Evolutionary conservation across 2,888 invertebrate species (phyloP).

Genomic region (Drosophila recens): DNA sequence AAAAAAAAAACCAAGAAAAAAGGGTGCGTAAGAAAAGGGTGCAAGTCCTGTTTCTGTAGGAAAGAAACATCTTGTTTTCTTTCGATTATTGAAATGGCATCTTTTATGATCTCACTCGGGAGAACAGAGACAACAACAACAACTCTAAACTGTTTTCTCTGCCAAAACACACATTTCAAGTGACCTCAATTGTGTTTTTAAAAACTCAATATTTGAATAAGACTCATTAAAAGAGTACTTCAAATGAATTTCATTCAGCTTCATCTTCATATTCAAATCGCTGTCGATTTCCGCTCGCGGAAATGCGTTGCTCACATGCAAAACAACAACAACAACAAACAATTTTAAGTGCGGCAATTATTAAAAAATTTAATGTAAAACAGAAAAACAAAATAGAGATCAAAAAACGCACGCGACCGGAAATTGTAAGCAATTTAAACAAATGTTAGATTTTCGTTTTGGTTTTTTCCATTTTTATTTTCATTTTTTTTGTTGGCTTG

Average conservation of each 20-base stretch:
- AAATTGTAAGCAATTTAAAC: conserved; percentile 79
- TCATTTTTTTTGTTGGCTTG: conserved; percentile 17
- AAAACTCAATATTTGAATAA: conserved; percentile 63
- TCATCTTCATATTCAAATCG: conserved; percentile 81
- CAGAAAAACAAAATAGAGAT: conserved; percentile 31
- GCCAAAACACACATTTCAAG: conserved; percentile 27
- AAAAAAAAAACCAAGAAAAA: conserved; percentile 23
- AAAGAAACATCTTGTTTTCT: conserved; percentile 80
- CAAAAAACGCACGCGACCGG: conserved; percentile 80
- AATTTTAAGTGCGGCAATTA: conserved; percentile 72
- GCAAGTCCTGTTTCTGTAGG: conserved; percentile 57
- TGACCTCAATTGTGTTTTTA: conserved; percentile 76
- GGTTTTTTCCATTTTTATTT: conserved; percentile 21
- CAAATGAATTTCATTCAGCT: conserved; percentile 42
- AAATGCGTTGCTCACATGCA: conserved; percentile 77
- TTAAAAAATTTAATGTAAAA: conserved; percentile 71
- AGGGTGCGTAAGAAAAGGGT: conserved; percentile 56
- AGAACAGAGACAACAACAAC: conserved; percentile 26
- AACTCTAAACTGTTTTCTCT: conserved; percentile 31
- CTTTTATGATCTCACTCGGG: conserved; percentile 63
- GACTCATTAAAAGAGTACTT: conserved; percentile 49
- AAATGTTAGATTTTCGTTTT: conserved; percentile 45
- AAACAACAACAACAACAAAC: conserved; percentile 54
- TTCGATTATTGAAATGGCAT: conserved; percentile 78
- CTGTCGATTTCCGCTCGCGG: conserved; percentile 70